Conservation (phyloP, 2,797 vertebrate genomes). For the Antennarius maculatus region DNA sequence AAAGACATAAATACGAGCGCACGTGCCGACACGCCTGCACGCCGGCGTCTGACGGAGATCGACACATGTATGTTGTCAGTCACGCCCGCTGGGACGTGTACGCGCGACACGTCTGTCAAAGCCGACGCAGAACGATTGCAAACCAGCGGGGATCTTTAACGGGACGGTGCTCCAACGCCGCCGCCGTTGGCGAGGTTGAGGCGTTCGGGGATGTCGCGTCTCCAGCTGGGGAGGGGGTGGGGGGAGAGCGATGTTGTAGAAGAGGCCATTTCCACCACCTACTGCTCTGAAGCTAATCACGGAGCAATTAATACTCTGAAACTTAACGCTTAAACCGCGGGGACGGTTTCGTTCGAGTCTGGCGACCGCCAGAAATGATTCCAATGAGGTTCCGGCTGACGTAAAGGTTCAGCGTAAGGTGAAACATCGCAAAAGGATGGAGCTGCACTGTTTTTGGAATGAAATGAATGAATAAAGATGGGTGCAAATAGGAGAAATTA, state of each 20-base stretch:
- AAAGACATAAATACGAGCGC: slow-evolving; percentile 42
- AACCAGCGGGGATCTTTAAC: slow-evolving; percentile 26
- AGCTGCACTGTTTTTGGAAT: not conserved
- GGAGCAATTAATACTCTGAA: slow-evolving; percentile 25
- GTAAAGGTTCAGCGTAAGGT: too few relatives aligned
- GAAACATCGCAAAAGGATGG: not conserved
- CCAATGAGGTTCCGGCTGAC: not conserved
- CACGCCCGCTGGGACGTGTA: slow-evolving; percentile 10
- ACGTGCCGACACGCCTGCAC: slow-evolving; percentile 18
- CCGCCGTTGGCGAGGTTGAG: slow-evolving; percentile 49
- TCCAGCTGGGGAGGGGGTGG: slow-evolving; percentile 9
- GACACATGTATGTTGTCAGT: slow-evolving; percentile 23
- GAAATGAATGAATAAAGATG: slow-evolving; percentile 39
- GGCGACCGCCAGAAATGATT: slow-evolving; percentile 3
- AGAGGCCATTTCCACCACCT: slow-evolving; percentile 32
- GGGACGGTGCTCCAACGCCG: slow-evolving; percentile 20
- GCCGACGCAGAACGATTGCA: slow-evolving; percentile 32
- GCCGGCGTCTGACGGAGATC: slow-evolving; percentile 47
- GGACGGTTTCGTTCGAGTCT: not conserved
- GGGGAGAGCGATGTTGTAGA: slow-evolving; percentile 6
- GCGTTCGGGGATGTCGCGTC: slow-evolving; percentile 46
- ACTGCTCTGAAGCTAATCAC: slow-evolving; percentile 46
- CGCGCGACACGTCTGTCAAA: slow-evolving; percentile 26
- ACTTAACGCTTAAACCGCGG: not conserved
- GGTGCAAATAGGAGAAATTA: slow-evolving; percentile 40